Base-by-base conservation (phyloP, 2,888 invertebrate genomes). In the Harmothoe impar region DNA sequence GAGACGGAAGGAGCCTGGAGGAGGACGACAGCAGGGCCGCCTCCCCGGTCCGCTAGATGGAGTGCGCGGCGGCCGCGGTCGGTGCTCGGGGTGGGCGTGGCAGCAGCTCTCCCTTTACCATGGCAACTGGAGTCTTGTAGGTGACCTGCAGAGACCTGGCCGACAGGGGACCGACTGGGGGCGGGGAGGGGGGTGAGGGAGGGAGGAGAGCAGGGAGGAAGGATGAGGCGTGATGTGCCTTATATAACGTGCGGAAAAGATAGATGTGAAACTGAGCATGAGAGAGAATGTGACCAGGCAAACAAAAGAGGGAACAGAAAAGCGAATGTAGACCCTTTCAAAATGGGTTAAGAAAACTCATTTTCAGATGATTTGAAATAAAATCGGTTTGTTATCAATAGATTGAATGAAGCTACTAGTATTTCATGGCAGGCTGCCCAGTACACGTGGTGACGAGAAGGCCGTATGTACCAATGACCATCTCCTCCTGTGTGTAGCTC, bases 1-100 rank as follows among this genome's bases (percentile, higher is more conserved):
- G 72, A 72, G 72, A 72, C 15, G 72, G 31, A 29, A 25, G 29
- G 7, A 72, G 72, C 31, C 23, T 23, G 72, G 0, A 15, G 72
- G 72, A 23, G 72, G 72, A 72, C 72, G 31, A 72, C 72, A 72
- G 72, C 72, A 72, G 72, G 7, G 72, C 72, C 72, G 62, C 62
- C 62, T 62, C 62, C 62, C 23, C n/a, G 20, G 20, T 1, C 62
- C 62, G 62, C 72, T 72, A 29, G 72, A 72, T 72, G 62, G 62
- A 62, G 62, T 62, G 62, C 62, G 3, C 62, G 62, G 3, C 62
- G 62, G 23, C 15, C 1, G 12, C 20, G 62, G 12, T 62, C 12
- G 62, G 3, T n/a, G 62, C 62, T n/a, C 1, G 62, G 20, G 23
- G 62, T 62, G 62, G 62, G 62, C 62, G 62, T 62, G 62, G 62